Conservation (phyloP, 30 jellyfish, hydroid and myxozoan genomes). For the Hydractinia echinata region DNA sequence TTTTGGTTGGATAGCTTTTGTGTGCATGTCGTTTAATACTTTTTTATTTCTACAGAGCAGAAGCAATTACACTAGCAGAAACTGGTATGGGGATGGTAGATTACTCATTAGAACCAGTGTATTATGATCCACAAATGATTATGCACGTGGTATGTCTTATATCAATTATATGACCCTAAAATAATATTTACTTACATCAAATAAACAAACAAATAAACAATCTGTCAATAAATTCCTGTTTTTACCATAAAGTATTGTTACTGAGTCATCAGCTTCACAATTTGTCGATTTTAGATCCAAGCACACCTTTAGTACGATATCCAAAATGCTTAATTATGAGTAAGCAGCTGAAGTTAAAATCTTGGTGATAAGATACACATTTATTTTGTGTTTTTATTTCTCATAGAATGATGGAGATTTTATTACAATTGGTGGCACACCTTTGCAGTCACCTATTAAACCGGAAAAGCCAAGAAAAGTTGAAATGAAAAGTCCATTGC, state of each 20-base stretch:
- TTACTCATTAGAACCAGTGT: slow-evolving; percentile 33
- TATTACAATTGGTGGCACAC: slow-evolving; percentile 16
- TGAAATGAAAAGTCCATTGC: slow-evolving; percentile 24
- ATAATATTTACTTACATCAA: too few species aligned
- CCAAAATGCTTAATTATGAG: too few species aligned
- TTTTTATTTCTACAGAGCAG: slow-evolving; percentile 14
- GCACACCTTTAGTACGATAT: too few species aligned
- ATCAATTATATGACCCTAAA: too few species aligned
- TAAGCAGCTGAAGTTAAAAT: background rate
- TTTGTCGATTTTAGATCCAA: too few species aligned
- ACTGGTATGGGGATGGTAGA: slow-evolving; percentile 22
- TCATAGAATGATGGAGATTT: slow-evolving; percentile 28
- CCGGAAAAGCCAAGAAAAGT: background rate
- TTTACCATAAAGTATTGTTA: too few species aligned
- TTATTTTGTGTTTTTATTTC: background rate
- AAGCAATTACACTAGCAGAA: slow-evolving; percentile 26
- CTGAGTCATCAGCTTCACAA: too few species aligned
- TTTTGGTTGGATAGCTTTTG: too few species aligned
- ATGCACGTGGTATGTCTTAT: slow-evolving; percentile 27
- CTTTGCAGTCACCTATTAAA: slow-evolving; percentile 23
- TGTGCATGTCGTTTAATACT: background rate
- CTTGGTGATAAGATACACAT: background rate
- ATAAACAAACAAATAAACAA: too few species aligned
- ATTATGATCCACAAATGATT: slow-evolving; percentile 31
- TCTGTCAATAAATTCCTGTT: too few species aligned